Evolutionary conservation across 2,888 invertebrate species (phyloP), one percentile per base, ranked within the genome.

Genomic region (Oligia latruncula): DNA sequence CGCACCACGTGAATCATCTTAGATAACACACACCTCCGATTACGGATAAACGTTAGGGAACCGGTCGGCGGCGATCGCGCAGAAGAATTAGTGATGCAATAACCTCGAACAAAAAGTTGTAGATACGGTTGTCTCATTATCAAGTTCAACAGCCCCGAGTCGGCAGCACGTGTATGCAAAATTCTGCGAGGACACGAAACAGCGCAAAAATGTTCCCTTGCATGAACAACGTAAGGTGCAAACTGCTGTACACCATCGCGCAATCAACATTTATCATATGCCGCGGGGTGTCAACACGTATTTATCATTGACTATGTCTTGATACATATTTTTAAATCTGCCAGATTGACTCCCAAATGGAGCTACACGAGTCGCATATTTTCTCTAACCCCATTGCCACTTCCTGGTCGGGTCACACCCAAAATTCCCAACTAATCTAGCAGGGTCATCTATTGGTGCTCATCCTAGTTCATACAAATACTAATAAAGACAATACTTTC

Each of bases 131-230:
- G 95, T 95, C 94, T 95, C 95, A 95, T 95, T 96, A 96, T 96
- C 96, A 96, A 96, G 97, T 97, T 97, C 96, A 96, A 96, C 95
- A 97, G 96, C 96, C 97, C 91, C 95, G 89, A 93, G 93, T 90
- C 91, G 93, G 91, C 95, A 96, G 92, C 96, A 96, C 97, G 97
- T 97, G 96, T 96, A 96, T 96, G 96, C 96, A 96, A 96, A 96
- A 95, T 92, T 92, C 90, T 90, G 91, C 92, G 90, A 90, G 92
- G 87, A 87, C 77, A 83, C 79, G 85, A 86, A 90, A 92, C 88
- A 93, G 92, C 91, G 96, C 96, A 93, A 96, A 96, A 94, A 92
- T 92, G 89, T 93, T 92, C 94, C 93, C 93, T 95, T 92, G 85
- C 90, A 77, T 62, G 78, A 89, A 89, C 90, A 92, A 88, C 90